phyloP scores from a whole-genome alignment of 2,888 invertebrate species.

The Parochlus steinenii region DNA sequence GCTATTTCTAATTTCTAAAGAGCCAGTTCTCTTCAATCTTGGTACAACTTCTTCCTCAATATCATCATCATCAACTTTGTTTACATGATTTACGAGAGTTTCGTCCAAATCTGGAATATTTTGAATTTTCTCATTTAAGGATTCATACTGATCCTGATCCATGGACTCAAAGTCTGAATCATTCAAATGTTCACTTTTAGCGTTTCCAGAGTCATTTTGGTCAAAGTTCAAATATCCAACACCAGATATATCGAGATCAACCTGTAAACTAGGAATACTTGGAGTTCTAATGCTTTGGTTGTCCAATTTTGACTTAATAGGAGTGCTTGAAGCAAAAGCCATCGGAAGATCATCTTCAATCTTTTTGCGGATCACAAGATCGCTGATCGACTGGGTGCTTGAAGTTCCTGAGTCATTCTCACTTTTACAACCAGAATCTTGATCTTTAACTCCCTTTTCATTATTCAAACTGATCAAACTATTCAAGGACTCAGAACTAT shows the following conservation, averaged over 20 bases:
- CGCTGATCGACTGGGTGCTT: constrained; percentile 2
- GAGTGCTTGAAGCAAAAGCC: constrained; percentile 7
- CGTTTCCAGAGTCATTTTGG: no score
- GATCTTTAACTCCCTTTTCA: no score
- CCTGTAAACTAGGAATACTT: no score
- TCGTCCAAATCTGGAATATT: constrained; percentile 2
- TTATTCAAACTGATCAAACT: no score
- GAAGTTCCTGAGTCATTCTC: constrained; percentile 2
- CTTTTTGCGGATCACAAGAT: constrained; percentile 2
- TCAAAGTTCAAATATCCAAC: no score
- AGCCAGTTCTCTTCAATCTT: not conserved
- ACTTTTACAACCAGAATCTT: constrained; percentile 7
- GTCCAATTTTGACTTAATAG: no score
- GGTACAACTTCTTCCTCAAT: not conserved
- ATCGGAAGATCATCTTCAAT: not conserved
- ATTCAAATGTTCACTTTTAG: constrained; percentile 4
- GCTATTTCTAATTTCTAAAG: constrained; percentile 1
- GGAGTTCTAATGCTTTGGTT: no score
- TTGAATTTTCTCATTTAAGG: constrained; percentile 4
- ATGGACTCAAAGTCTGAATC: constrained; percentile 19
- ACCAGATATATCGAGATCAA: no score
- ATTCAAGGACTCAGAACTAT: no score
- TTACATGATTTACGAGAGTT: not conserved
- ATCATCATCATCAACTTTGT: not conserved
- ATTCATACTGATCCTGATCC: constrained; percentile 16